Percentiles rank a stretch among this genome's conserved stretches.
Evolutionary conservation across 2,888 invertebrate species (phyloP).

Genomic region (Strigamia crassipes): DNA sequence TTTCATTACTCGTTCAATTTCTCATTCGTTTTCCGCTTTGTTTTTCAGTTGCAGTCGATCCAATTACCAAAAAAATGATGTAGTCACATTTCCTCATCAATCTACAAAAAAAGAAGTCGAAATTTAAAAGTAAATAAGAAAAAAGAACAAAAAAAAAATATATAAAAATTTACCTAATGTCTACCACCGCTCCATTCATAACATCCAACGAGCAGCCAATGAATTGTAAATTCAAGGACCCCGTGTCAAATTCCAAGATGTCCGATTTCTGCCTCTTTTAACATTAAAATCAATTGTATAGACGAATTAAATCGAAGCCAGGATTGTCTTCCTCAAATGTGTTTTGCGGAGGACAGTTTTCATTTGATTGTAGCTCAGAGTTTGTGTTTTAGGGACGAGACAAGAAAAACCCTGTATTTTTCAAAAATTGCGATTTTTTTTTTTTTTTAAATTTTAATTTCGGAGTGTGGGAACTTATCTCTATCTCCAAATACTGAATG

Average conservation of each 20-base stretch:
- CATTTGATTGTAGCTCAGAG: neutral
- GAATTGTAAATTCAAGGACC: slow-evolving; percentile 6
- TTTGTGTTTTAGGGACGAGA: neutral
- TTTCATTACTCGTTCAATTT: neutral
- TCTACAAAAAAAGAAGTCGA: neutral
- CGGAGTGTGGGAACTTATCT: slow-evolving; percentile 22
- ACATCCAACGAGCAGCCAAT: neutral
- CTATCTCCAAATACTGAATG: slow-evolving; percentile 4
- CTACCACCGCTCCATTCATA: neutral
- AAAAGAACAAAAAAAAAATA: neutral
- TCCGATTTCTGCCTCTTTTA: slow-evolving; percentile 1
- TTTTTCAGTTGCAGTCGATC: neutral
- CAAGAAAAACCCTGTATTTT: neutral
- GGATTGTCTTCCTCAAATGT: slow-evolving; percentile 5
- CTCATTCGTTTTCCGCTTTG: neutral
- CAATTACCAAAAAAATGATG: neutral
- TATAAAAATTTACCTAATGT: neutral
- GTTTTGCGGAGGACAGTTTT: slow-evolving; percentile 22
- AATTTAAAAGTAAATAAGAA: neutral
- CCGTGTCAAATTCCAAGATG: slow-evolving; percentile 7
- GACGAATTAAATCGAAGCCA: neutral
- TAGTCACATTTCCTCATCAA: slow-evolving; percentile 4
- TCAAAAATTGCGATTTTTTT: neutral
- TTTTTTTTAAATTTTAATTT: too few species aligned
- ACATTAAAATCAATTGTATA: neutral